Conservation (phyloP, 2,888 invertebrate species). For the Zhengitettix transpicula region DNA sequence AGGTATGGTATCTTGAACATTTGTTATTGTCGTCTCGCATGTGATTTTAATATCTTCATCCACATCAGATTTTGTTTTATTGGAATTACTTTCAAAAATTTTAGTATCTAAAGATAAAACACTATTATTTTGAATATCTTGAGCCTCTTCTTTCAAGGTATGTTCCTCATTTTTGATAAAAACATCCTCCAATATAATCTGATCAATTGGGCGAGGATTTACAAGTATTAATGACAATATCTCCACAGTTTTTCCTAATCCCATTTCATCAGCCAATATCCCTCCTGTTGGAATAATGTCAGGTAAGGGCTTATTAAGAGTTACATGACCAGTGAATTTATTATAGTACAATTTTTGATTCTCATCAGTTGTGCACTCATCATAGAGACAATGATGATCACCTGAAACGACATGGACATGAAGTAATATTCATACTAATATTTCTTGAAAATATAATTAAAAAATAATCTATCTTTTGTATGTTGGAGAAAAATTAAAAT, state of each 20-base stretch:
- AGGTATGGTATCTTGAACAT: neutral
- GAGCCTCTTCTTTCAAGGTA: neutral
- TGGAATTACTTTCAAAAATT: neutral
- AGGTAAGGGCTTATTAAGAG: conserved; percentile 23
- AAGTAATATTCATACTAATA: no score
- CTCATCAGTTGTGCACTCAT: conserved; percentile 19
- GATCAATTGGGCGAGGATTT: conserved; percentile 22
- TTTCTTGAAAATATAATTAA: no score
- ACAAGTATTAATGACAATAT: conserved; percentile 45
- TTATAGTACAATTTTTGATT: conserved; percentile 25
- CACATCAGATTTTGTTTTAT: no score
- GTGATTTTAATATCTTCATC: neutral
- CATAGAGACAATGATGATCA: conserved; percentile 21
- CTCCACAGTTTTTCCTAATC: conserved; percentile 66
- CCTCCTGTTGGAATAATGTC: conserved; percentile 38
- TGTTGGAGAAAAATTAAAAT: no score
- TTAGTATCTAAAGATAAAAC: neutral
- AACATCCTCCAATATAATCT: neutral
- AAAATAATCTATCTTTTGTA: no score
- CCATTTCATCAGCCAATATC: conserved; percentile 68
- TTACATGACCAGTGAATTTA: conserved; percentile 29
- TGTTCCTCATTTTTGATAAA: neutral
- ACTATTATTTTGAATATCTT: neutral
- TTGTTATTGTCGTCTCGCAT: neutral
- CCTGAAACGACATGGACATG: neutral